Conservation (phyloP, 2,797 vertebrate genomes). For the Eulemur mongoz region DNA sequence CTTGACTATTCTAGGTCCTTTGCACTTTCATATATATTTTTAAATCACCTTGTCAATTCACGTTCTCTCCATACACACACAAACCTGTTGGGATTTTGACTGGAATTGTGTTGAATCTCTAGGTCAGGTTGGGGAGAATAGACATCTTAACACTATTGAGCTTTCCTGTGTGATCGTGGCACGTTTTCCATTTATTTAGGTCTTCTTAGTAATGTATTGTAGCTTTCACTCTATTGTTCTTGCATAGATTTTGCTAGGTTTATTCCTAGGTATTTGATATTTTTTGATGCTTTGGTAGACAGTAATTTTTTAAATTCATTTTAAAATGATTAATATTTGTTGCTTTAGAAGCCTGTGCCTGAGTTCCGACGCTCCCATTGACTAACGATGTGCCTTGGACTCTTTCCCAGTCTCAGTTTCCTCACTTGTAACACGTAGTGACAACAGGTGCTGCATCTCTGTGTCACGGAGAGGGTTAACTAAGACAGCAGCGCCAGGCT, state of each 20-base stretch:
- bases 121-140: background rate
- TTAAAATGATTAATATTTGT: background rate
- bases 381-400: background rate
- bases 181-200: background rate
- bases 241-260: background rate
- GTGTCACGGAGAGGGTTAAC: fast-evolving
- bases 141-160: background rate
- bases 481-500: too few relatives aligned
- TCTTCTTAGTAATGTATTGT: background rate
- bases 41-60: background rate
- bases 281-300: background rate
- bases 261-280: background rate
- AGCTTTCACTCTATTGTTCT: background rate
- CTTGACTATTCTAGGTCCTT: background rate
- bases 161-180: background rate
- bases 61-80: background rate
- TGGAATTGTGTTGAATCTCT: background rate
- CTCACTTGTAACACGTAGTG: background rate
- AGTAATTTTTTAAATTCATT: background rate
- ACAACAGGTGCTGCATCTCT: fast-evolving
- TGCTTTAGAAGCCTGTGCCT: background rate
- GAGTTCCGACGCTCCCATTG: background rate
- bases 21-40: background rate
- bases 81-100: background rate
- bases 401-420: background rate